These are phyloP conservation scores for Chlorospingus semifuscus DNA, from an alignment of 2,797 vertebrate genomes.

Conservation along the genomic window DNA sequence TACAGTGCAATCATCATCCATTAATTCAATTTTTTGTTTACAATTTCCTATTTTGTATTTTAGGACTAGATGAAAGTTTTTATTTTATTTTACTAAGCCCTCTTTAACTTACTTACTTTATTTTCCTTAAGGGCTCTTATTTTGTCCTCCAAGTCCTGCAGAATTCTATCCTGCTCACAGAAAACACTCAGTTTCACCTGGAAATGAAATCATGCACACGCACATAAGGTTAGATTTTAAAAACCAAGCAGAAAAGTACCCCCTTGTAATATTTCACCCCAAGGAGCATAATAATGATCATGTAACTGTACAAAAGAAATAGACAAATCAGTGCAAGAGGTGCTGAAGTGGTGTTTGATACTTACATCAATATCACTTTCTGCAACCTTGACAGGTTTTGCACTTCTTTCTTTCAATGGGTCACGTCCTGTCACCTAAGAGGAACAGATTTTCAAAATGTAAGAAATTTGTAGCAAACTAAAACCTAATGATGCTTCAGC, in stretches of 20 bases:
- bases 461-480: not conserved
- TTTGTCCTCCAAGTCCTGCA: constrained; percentile 92
- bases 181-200: constrained; percentile 94
- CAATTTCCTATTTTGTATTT: not conserved
- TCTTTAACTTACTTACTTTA: constrained; percentile 80
- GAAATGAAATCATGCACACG: constrained; percentile 21
- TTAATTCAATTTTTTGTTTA: not conserved
- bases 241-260: not conserved
- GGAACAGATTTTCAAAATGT: constrained; percentile 32
- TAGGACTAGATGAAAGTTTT: not conserved
- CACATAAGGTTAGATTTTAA: not conserved
- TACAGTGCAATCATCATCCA: not conserved
- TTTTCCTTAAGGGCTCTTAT: constrained; percentile 94
- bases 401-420: constrained; percentile 82
- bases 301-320: not conserved
- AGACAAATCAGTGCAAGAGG: not conserved
- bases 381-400: constrained; percentile 92
- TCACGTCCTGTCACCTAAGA: constrained; percentile 91
- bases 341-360: constrained; percentile 16
- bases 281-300: not conserved
- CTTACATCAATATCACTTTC: constrained; percentile 97
- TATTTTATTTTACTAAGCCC: not conserved
- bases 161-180: constrained; percentile 96
- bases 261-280: not conserved
- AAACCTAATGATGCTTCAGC: not conserved